Conservation (phyloP, 2,888 invertebrate genomes). For the Ommatoiulus sabulosus region DNA sequence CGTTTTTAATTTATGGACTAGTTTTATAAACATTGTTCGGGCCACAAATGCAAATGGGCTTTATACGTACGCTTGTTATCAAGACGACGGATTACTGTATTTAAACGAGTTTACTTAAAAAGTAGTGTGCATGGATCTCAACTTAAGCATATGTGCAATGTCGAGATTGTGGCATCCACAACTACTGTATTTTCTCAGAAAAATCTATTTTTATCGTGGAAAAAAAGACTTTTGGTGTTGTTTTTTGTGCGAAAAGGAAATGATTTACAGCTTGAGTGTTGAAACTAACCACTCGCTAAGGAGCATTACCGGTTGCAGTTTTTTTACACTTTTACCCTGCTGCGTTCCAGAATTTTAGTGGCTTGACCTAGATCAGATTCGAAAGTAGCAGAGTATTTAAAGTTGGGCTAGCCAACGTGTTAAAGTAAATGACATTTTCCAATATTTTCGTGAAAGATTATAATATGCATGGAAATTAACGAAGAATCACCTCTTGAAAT, state of each 20-base stretch:
- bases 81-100: neutral
- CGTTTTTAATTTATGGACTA: neutral
- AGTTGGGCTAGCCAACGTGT: neutral
- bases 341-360: neutral
- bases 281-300: slow-evolving; percentile 5
- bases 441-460: neutral
- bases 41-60: neutral
- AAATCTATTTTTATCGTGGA: slow-evolving; percentile 6
- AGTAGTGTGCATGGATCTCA: too few relatives aligned
- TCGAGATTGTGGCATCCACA: neutral
- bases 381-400: neutral
- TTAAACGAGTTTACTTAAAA: neutral
- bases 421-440: neutral
- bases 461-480: neutral
- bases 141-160: neutral
- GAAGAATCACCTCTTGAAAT: neutral
- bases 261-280: neutral
- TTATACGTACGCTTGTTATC: neutral
- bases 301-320: neutral
- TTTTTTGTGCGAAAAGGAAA: neutral
- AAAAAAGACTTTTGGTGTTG: neutral
- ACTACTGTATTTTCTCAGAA: slow-evolving; percentile 1
- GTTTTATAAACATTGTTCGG: neutral
- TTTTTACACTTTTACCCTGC: neutral
- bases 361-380: neutral